These are phyloP conservation scores for Eutolmus rufibarbis DNA, from an alignment of 2,888 invertebrate species.

Conservation along the genomic window DNA sequence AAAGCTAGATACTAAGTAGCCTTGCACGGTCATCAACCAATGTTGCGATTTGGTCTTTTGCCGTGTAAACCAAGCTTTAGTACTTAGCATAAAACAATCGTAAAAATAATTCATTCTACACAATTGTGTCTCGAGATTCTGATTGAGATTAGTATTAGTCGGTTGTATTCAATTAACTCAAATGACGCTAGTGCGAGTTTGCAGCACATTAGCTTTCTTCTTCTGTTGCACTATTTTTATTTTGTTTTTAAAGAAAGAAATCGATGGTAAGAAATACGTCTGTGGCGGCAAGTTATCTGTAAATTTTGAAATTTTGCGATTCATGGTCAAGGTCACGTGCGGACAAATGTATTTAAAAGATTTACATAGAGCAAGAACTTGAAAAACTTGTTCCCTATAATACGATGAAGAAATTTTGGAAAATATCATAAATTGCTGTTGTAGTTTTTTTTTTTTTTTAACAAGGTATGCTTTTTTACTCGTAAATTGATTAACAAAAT, in stretches of 20 bases:
- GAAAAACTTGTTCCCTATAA: neutral
- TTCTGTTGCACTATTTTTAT: neutral
- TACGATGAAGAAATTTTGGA: neutral
- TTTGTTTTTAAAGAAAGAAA: neutral
- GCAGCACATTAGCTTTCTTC: neutral
- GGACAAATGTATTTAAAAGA: neutral
- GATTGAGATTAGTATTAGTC: neutral
- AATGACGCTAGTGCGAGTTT: neutral
- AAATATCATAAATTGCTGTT: neutral
- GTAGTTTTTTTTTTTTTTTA: neutral
- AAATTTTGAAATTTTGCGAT: neutral
- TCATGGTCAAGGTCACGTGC: neutral
- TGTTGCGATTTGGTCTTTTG: neutral
- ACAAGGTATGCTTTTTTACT: neutral
- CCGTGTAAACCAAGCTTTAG: neutral
- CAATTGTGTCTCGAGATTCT: neutral
- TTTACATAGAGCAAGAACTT: neutral
- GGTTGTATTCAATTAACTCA: neutral
- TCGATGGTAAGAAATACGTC: neutral
- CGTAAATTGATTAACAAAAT: neutral
- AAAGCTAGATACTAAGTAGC: neutral
- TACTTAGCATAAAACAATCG: neutral
- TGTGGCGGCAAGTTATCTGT: neutral
- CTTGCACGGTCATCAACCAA: neutral
- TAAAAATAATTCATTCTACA: neutral